These are phyloP conservation scores for Phthorimaea operculella DNA, from an alignment of 1,140 invertebrate genomes.

Conservation along the genomic window DNA sequence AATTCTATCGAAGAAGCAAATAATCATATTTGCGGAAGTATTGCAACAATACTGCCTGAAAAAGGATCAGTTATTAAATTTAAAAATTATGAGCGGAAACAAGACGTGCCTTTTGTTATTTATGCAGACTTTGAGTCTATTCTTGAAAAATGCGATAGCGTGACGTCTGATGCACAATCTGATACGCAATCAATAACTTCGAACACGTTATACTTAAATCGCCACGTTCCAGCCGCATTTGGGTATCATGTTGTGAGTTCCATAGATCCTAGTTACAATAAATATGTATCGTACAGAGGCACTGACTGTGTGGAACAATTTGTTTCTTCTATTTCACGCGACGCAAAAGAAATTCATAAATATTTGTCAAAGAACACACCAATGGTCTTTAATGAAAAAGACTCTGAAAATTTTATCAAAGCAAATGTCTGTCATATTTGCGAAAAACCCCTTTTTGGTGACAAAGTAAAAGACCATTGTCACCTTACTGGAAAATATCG, in stretches of 20 bases:
- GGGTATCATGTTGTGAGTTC: slow-evolving; percentile 6
- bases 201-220: neutral
- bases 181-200: neutral
- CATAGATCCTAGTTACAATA: slow-evolving; percentile 1
- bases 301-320: slow-evolving; percentile 5
- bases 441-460: slow-evolving; percentile 7
- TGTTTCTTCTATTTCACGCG: neutral
- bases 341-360: slow-evolving; percentile 6
- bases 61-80: slow-evolving; percentile 24
- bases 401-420: neutral
- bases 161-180: neutral
- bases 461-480: slow-evolving; percentile 14
- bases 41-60: slow-evolving; percentile 20
- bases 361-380: slow-evolving; percentile 1
- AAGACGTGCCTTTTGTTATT: slow-evolving; percentile 35
- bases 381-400: slow-evolving; percentile 5
- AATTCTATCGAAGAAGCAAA: slow-evolving; percentile 16
- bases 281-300: slow-evolving; percentile 6
- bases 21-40: slow-evolving; percentile 22
- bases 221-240: slow-evolving; percentile 8
- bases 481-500: slow-evolving; percentile 13
- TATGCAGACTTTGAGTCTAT: slow-evolving; percentile 45
- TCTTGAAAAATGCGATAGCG: slow-evolving; percentile 12
- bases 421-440: slow-evolving; percentile 7
- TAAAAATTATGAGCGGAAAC: slow-evolving; percentile 24